Base-by-base conservation (phyloP, 30 jellyfish, hydroid and myxozoan genomes). In the Nemopilema nomurai region DNA sequence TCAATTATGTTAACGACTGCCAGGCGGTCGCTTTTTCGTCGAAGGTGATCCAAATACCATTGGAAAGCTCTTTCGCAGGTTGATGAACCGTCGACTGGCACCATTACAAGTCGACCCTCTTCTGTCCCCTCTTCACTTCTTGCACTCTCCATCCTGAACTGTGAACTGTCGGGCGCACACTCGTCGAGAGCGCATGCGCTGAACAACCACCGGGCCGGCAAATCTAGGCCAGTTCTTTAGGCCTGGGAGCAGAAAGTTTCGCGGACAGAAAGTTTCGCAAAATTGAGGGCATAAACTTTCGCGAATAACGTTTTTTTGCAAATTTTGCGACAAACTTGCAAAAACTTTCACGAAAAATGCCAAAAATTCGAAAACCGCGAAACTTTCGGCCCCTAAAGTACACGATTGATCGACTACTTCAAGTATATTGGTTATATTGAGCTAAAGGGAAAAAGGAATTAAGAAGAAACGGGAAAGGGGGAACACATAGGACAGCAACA, bases 1-100 rank as follows among this genome's bases (percentile, higher is more conserved):
- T 83, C 93, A n/a, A 79, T 81, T 28, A 90, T 77, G 73, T 90
- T 89, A 9, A 90, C 97, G 16, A 90, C 33, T 30, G 92, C 97
- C 18, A 90, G 80, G n/a, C 86, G 89, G 63, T 90, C 97, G 21
- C 82, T 81, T 21, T 72, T 78, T 66, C 83, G 50, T 1, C 83
- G 93, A 68, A 90, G 80, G 33, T 90, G 83, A 32, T 90, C 82
- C 22, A 82, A 28, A 62, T 82, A 90, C 93, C 93, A 90, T 17
- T 90, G 89, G 49, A 90, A 90, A 7, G 97, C 97, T 18, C 94
- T 79, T 25, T 82, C 90, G 27, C 97, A 67, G 25, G 83, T 77
- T 22, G 73, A 24, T 8, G 97, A 90, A n/a, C 85, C 80, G 69
- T 90, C 97, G 51, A 90, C 97, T 20, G 97, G 90, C 51, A 90